Percentiles rank a stretch among this genome's conserved stretches.
Evolutionary conservation across 2,888 invertebrate species (phyloP).

Genomic region (Ophioninae sp.): DNA sequence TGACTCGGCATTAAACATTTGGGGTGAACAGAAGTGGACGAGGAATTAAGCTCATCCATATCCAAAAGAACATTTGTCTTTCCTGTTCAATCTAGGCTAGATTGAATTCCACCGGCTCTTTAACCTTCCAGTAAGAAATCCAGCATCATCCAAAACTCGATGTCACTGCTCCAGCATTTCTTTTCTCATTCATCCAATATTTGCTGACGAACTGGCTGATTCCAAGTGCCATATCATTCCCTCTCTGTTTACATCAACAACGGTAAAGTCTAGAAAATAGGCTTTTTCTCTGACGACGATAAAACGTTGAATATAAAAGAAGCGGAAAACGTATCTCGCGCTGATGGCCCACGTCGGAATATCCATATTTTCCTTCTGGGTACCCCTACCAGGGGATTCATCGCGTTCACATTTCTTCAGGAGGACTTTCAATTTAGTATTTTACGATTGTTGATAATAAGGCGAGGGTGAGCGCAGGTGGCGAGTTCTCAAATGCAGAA

Average conservation of each 20-base stretch:
- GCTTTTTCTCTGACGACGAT: background rate
- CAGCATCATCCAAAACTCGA: conserved; percentile 7
- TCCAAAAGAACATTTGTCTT: conserved; percentile 72
- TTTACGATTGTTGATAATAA: conserved; percentile 81
- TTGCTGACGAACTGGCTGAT: conserved; percentile 45
- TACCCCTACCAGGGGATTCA: conserved; percentile 59
- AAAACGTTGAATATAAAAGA: conserved; percentile 33
- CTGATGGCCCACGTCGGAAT: conserved; percentile 26
- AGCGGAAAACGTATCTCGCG: conserved; percentile 9
- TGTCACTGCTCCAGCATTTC: conserved; percentile 14
- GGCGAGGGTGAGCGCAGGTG: conserved; percentile 78
- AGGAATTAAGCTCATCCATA: conserved; percentile 42
- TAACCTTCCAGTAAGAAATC: conserved; percentile 27
- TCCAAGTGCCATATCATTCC: background rate
- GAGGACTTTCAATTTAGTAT: conserved; percentile 80
- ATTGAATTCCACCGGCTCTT: conserved; percentile 66
- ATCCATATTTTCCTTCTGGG: conserved; percentile 10
- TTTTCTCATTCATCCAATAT: conserved; percentile 47
- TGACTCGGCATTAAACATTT: conserved; percentile 38
- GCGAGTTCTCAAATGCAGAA: conserved; percentile 65
- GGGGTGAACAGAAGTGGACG: conserved; percentile 34
- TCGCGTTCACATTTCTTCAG: conserved; percentile 65
- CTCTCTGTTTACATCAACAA: background rate
- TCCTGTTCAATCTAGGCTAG: conserved; percentile 58
- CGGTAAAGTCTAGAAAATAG: conserved; percentile 16